These are phyloP conservation scores for Neoascia interrupta DNA, from an alignment of 2,888 invertebrate species.

Conservation along the genomic window DNA sequence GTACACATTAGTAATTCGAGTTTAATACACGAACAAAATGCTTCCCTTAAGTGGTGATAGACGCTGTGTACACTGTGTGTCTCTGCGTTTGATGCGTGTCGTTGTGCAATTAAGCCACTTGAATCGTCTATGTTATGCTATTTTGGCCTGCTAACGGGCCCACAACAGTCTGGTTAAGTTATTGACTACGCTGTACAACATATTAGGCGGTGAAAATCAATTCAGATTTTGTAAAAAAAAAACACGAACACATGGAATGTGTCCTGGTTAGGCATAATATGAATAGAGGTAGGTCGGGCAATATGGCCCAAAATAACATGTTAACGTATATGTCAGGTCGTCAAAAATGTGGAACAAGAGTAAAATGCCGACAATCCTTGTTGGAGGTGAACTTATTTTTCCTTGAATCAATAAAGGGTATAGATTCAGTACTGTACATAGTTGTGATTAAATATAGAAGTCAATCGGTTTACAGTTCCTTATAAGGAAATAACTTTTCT, in stretches of 20 bases:
- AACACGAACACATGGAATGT: neutral
- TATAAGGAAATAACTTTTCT: too few relatives aligned
- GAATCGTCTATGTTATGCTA: slow-evolving; percentile 54
- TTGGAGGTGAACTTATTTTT: too few relatives aligned
- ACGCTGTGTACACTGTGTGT: slow-evolving; percentile 19
- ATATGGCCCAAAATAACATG: slow-evolving; percentile 3
- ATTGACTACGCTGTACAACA: slow-evolving; percentile 58
- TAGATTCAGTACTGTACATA: too few relatives aligned
- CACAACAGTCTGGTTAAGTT: slow-evolving; percentile 55
- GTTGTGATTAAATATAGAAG: too few relatives aligned
- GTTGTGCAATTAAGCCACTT: slow-evolving; percentile 55
- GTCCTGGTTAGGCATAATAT: neutral
- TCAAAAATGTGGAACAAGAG: too few relatives aligned
- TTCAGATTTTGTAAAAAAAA: neutral
- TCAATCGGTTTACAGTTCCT: too few relatives aligned
- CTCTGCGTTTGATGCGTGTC: slow-evolving; percentile 46
- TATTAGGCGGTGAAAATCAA: slow-evolving; percentile 30
- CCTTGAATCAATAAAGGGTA: too few relatives aligned
- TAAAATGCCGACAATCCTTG: too few relatives aligned
- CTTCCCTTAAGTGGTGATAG: slow-evolving; percentile 44
- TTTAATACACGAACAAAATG: slow-evolving; percentile 40
- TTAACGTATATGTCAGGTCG: too few relatives aligned
- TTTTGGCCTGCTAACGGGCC: slow-evolving; percentile 39
- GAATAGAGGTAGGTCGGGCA: slow-evolving; percentile 2
- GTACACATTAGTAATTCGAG: slow-evolving; percentile 34